phyloP scores from a whole-genome alignment of 1,140 invertebrate genomes.

The Drosophila kohkoa region DNA sequence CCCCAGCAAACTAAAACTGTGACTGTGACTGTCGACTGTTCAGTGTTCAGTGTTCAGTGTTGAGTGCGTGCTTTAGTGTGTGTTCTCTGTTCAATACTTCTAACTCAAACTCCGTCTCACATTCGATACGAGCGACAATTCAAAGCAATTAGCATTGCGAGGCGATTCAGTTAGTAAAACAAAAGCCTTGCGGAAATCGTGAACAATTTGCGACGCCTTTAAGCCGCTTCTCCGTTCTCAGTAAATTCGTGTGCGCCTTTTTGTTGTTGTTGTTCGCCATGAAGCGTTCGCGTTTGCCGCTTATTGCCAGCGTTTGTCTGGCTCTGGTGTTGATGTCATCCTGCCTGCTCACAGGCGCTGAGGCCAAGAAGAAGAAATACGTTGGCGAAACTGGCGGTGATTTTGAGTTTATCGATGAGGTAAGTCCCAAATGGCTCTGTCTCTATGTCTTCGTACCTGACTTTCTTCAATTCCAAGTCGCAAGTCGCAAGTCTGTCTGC shows the following conservation, averaged over 20 bases:
- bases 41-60: conserved; percentile 26
- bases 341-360: conserved; percentile 44
- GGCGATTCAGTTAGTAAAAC: conserved; percentile 13
- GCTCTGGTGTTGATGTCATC: conserved; percentile 83
- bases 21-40: conserved; percentile 31
- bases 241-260: conserved; percentile 3
- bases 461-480: no score
- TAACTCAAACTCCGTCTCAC: conserved; percentile 7
- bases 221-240: conserved; percentile 22
- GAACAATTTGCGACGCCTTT: conserved; percentile 43
- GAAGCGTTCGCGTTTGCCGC: conserved; percentile 75
- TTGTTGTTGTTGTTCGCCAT: conserved; percentile 46
- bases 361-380: conserved; percentile 83
- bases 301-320: conserved; percentile 80
- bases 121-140: conserved; percentile 25
- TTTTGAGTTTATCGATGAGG: conserved; percentile 85
- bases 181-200: conserved; percentile 35
- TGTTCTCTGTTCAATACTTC: conserved; percentile 16
- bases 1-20: conserved; percentile 31
- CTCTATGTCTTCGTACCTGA: conserved; percentile 9
- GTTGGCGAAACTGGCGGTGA: conserved; percentile 83
- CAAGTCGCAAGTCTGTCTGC: conserved; percentile 31
- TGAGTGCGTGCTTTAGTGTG: conserved; percentile 29
- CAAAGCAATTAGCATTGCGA: conserved; percentile 44
- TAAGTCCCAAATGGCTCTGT: conserved; percentile 76